These are phyloP conservation scores for Cheilosia soror DNA, from an alignment of 2,888 invertebrate genomes.

Conservation along the genomic window DNA sequence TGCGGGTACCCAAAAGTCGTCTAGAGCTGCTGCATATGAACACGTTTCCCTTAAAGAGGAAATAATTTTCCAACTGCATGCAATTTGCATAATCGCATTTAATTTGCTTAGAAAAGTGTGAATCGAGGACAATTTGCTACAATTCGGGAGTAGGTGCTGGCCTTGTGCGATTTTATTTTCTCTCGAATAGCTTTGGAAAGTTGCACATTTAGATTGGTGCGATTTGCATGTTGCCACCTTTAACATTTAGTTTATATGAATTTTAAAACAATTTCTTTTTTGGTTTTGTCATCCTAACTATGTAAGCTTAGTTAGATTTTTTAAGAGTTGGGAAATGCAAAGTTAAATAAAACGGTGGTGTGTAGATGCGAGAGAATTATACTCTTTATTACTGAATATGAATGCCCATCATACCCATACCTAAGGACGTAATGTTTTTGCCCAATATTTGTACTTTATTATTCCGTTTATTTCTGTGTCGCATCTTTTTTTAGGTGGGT, in stretches of 20 bases:
- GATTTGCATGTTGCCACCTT: constrained; percentile 37
- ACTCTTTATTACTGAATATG: too few species aligned
- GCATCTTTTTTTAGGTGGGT: too few species aligned
- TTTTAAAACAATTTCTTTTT: constrained; percentile 11
- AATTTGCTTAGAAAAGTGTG: constrained; percentile 46
- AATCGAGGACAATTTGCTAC: constrained; percentile 38
- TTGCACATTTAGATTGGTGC: constrained; percentile 26
- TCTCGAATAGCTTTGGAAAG: constrained; percentile 23
- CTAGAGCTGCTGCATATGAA: constrained; percentile 18
- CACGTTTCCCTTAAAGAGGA: constrained; percentile 41
- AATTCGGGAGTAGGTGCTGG: constrained; percentile 3
- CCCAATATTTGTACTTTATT: too few species aligned
- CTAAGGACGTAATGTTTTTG: too few species aligned
- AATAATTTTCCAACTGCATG: constrained; percentile 35
- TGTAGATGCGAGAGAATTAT: too few species aligned
- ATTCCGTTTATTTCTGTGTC: too few species aligned
- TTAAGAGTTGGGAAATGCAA: not conserved
- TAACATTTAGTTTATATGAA: constrained; percentile 9
- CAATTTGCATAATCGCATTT: constrained; percentile 55
- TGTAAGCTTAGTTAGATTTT: not conserved
- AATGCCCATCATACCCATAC: too few species aligned
- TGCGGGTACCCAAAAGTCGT: constrained; percentile 7
- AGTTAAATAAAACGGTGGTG: too few species aligned
- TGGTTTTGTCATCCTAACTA: not conserved
- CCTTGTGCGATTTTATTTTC: constrained; percentile 25